Evolutionary conservation across 37 sponge, comb jelly and placozoan species (phyloP).

Genomic region (Halichondria panicea): DNA sequence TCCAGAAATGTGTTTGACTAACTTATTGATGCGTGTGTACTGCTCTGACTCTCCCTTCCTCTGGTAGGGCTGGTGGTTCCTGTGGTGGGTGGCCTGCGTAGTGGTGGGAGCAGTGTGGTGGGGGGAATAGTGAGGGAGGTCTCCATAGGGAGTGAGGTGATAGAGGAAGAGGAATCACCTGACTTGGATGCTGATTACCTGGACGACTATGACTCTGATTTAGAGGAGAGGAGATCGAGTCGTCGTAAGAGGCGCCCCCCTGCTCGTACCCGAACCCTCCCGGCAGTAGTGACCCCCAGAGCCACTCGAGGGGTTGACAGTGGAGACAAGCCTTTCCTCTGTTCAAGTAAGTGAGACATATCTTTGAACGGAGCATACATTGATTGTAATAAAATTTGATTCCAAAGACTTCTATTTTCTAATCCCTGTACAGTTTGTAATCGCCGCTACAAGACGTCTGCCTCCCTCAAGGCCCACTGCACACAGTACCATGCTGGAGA

Average conservation of each 20-base stretch:
- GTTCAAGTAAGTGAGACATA: conserved; percentile 20
- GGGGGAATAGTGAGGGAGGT: conserved; percentile 28
- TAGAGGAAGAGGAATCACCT: conserved; percentile 59
- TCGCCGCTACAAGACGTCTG: conserved; percentile 72
- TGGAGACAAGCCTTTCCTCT: conserved; percentile 66
- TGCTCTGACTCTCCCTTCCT: background rate
- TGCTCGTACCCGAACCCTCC: background rate
- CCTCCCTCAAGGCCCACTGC: conserved; percentile 78
- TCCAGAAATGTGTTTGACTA: background rate
- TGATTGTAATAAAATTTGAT: background rate
- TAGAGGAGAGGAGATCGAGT: conserved; percentile 41
- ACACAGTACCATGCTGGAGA: conserved; percentile 75
- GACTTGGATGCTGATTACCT: conserved; percentile 58
- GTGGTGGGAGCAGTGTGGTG: background rate
- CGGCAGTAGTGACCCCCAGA: background rate
- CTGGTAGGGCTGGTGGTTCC: background rate
- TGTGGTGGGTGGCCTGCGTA: background rate
- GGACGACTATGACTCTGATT: conserved; percentile 66
- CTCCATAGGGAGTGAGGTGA: conserved; percentile 55
- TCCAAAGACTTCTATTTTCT: background rate
- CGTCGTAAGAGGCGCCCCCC: background rate
- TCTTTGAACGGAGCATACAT: background rate
- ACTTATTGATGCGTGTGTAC: too few relatives aligned
- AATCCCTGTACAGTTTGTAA: conserved; percentile 40
- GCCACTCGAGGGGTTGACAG: conserved; percentile 6